These are phyloP conservation scores for Archips xylosteana DNA, from an alignment of 2,888 invertebrate genomes.

Conservation along the genomic window DNA sequence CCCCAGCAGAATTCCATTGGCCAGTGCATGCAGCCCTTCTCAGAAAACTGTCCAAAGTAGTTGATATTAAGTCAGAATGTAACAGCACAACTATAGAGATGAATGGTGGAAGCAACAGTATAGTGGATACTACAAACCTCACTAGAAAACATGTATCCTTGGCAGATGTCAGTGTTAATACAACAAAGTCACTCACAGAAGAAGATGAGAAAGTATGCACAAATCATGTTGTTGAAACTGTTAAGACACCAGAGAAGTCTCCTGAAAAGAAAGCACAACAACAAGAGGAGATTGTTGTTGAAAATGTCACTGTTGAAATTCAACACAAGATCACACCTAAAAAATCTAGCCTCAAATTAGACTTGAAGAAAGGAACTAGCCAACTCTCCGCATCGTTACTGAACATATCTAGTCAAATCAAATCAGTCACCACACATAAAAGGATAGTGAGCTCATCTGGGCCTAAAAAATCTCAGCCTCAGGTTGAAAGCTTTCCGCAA, in stretches of 20 bases:
- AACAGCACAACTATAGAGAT: conserved; percentile 64
- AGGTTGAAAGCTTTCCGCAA: conserved; percentile 60
- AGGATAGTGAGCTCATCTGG: conserved; percentile 77
- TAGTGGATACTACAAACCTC: conserved; percentile 59
- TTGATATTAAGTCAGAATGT: conserved; percentile 75
- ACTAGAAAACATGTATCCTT: conserved; percentile 64
- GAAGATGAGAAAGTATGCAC: conserved; percentile 63
- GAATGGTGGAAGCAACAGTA: conserved; percentile 71
- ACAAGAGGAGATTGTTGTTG: conserved; percentile 67
- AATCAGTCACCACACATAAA: conserved; percentile 80
- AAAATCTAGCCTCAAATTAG: conserved; percentile 78
- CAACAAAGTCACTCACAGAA: conserved; percentile 71
- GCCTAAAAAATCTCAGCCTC: conserved; percentile 72
- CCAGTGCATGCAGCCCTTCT: conserved; percentile 74
- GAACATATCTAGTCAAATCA: conserved; percentile 82
- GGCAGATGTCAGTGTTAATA: conserved; percentile 77
- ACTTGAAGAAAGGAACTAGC: conserved; percentile 78
- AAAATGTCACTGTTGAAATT: conserved; percentile 81
- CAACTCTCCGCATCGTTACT: conserved; percentile 75
- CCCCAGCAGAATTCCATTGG: conserved; percentile 69
- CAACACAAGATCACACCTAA: conserved; percentile 81
- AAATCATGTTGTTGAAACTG: conserved; percentile 48
- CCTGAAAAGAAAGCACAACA: conserved; percentile 51
- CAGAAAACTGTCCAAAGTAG: conserved; percentile 77
- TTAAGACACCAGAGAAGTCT: conserved; percentile 52